Evolutionary conservation across 2,113 vertebrate genomes (phyloP), one percentile per base, ranked within the genome.

Genomic region (Heliornis fulica): DNA sequence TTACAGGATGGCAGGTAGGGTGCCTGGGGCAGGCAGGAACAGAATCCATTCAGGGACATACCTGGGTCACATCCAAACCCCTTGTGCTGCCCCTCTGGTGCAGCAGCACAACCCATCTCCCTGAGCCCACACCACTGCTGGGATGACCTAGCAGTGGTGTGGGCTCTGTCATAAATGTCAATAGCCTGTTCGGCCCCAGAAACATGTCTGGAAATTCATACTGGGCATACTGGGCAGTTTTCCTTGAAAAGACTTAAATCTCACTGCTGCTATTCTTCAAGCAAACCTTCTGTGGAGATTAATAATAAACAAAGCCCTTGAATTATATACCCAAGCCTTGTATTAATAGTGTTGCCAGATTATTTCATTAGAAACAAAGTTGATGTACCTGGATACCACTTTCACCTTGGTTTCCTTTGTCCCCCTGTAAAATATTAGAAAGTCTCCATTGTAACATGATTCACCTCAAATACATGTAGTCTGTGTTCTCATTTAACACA

Each of bases 351-450:
- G 36, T 43, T 69, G 50, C 4, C 40, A 32, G n/a, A 60, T 43
- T 2, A 75, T 56, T 68, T 76, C 6, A 25, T 43, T 59, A 92
- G 64, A 60, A 90, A 83, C 15, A 64, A 88, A 89, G 19, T 32
- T 64, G 43, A 65, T 61, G 48, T 98, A 98, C 98, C 98, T 98
- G 98, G 76, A 87, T 93, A 32, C 98, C 98, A 92, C 60, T 97
- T 97, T 98, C 98, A 88, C 98, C 98, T 93, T 90, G 92, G 80
- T 80, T 97, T 97, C 98, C 98, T 97, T 97, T 98, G 79, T 98
- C 98, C 10, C 98, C 98, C 98, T 98, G 95, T 81, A 97, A 98
- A 95, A 97, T 56, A 96, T 79, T 26, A 94, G 66, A 87, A 82
- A 54, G 26, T 88, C 66, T 76, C 25, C 15, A 74, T 36, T 93